Conservation (phyloP, 2,888 invertebrate genomes). For the Drosophila neotestacea region DNA sequence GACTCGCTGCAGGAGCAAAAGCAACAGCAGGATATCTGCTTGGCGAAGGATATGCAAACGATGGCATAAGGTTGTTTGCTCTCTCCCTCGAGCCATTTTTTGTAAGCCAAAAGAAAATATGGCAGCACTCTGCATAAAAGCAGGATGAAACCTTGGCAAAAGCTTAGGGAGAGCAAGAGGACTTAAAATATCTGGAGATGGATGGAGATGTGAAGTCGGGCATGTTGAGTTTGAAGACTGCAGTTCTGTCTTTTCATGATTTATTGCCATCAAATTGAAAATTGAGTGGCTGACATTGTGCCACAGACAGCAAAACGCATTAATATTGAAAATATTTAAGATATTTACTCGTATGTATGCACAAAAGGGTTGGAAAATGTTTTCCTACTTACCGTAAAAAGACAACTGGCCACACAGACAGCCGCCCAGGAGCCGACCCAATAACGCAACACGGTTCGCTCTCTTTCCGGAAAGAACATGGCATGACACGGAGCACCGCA, state of each 20-base stretch:
- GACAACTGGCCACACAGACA: conserved; percentile 94
- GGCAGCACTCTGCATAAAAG: conserved; percentile 64
- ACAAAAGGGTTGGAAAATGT: conserved; percentile 1
- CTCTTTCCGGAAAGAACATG: conserved; percentile 94
- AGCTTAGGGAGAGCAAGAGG: conserved; percentile 6
- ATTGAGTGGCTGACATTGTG: conserved; percentile 65
- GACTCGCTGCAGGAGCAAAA: conserved; percentile 44
- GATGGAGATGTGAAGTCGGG: neutral
- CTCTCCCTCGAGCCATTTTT: conserved; percentile 50
- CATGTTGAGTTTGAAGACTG: conserved; percentile 23
- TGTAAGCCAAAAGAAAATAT: conserved; percentile 69
- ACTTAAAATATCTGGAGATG: neutral
- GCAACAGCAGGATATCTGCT: conserved; percentile 12
- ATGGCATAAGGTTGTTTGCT: conserved; percentile 55
- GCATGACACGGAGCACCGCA: conserved; percentile 96
- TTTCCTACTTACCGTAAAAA: conserved; percentile 89
- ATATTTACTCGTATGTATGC: neutral
- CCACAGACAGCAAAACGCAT: conserved; percentile 38
- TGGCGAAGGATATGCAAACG: conserved; percentile 46
- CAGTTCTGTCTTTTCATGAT: conserved; percentile 56
- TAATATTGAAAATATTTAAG: conserved; percentile 30
- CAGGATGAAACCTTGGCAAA: conserved; percentile 20
- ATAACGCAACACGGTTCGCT: conserved; percentile 92
- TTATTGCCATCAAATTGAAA: conserved; percentile 71
- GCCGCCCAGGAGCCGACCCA: conserved; percentile 98